Conservation (phyloP, 23 tunicate genomes). For the Clavelina lepadiformis region DNA sequence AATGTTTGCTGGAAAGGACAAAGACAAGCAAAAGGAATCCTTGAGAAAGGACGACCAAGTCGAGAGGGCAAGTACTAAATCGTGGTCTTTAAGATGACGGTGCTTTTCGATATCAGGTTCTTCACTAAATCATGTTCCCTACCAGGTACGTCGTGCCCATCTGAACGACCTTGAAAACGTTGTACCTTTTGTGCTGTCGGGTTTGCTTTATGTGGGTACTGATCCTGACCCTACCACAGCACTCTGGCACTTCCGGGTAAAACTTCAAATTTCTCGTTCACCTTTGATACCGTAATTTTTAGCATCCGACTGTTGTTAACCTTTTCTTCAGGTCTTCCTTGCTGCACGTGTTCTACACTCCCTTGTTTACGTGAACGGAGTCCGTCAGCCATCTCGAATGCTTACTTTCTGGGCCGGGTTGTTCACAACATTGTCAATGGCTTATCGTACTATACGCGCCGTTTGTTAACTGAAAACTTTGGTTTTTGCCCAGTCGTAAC, state of each 20-base stretch:
- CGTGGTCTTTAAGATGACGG: no score
- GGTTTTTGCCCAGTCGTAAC: no score
- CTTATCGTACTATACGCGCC: no score
- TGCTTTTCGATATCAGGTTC: no score
- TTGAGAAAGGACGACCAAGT: constrained; percentile 27
- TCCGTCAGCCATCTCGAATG: constrained; percentile 42
- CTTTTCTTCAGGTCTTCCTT: constrained; percentile 28
- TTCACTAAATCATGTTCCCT: no score
- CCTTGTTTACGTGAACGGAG: constrained; percentile 26
- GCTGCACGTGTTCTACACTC: constrained; percentile 28
- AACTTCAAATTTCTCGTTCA: no score
- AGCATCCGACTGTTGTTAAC: no score
- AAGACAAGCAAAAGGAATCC: constrained; percentile 39
- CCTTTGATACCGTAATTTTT: no score
- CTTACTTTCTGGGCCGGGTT: no score
- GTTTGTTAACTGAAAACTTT: no score
- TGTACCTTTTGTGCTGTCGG: constrained; percentile 67
- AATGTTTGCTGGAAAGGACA: constrained; percentile 22
- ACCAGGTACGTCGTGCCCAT: constrained; percentile 72
- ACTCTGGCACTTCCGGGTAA: constrained; percentile 61
- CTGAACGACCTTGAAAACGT: constrained; percentile 84
- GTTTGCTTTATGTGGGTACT: constrained; percentile 37
- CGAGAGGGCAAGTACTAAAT: no score
- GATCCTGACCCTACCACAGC: constrained; percentile 61
- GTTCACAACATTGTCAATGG: no score